Evolutionary conservation across 2,888 invertebrate genomes (phyloP).

Genomic region (Abrostola triplasia): DNA sequence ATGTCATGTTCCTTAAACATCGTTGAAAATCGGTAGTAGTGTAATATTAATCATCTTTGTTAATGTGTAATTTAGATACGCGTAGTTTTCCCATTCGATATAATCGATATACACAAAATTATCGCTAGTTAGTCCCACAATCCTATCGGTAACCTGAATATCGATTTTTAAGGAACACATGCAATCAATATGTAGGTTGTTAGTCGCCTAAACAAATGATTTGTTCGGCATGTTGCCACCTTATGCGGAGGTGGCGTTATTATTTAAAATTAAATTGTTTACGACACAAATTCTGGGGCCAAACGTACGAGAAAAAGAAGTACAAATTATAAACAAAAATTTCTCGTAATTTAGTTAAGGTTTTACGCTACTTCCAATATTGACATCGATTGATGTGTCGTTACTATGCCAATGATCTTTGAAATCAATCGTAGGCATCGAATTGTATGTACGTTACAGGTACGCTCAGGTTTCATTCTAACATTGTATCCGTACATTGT

Average conservation of each 20-base stretch:
- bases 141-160: constrained; percentile 31
- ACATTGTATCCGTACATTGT: constrained; percentile 13
- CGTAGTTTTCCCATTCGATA: constrained; percentile 9
- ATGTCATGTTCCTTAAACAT: constrained; percentile 46
- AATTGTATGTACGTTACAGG: constrained; percentile 20
- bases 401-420: constrained; percentile 44
- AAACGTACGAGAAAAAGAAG: constrained; percentile 82
- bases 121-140: constrained; percentile 11
- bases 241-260: constrained; percentile 41
- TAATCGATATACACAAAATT: constrained; percentile 13
- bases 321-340: constrained; percentile 79
- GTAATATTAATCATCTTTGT: constrained; percentile 22
- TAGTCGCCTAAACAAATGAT: constrained; percentile 30
- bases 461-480: constrained; percentile 23
- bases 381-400: constrained; percentile 56
- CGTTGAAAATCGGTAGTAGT: constrained; percentile 27
- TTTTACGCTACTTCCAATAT: constrained; percentile 66
- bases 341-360: constrained; percentile 82
- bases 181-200: constrained; percentile 28
- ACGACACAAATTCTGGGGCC: constrained; percentile 82
- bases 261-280: constrained; percentile 61
- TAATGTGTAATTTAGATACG: constrained; percentile 25
- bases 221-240: constrained; percentile 32
- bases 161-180: constrained; percentile 50
- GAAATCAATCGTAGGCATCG: constrained; percentile 19